Percentiles rank a stretch among this genome's conserved stretches.
phyloP scores from a whole-genome alignment of 1,140 invertebrate species.

The Adoxophyes honmai region DNA sequence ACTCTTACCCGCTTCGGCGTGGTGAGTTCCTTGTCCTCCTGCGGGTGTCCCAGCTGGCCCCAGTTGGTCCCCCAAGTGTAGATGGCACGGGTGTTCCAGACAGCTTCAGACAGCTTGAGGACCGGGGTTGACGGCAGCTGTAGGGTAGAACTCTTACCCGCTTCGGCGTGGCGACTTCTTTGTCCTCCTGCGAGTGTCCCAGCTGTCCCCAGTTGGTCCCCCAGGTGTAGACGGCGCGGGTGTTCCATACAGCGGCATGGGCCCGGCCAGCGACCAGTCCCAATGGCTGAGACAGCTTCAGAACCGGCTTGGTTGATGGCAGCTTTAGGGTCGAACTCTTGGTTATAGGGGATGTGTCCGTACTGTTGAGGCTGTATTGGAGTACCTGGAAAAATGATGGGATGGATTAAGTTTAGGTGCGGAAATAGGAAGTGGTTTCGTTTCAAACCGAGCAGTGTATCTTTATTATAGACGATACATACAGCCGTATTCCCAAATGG shows the following conservation, averaged over 20 bases:
- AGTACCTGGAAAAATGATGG: constrained; percentile 39
- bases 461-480: too few species aligned
- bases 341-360: constrained; percentile 44
- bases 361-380: constrained; percentile 54
- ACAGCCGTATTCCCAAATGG: too few species aligned
- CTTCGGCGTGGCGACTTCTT: constrained; percentile 60
- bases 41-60: constrained; percentile 83
- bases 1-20: constrained; percentile 66
- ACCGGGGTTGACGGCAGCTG: too few species aligned
- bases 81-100: constrained; percentile 78
- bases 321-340: constrained; percentile 48
- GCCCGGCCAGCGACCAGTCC: constrained; percentile 80
- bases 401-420: too few species aligned
- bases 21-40: constrained; percentile 53
- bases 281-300: constrained; percentile 51
- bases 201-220: constrained; percentile 87
- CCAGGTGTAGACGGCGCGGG: constrained; percentile 78
- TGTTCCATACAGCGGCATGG: constrained; percentile 84
- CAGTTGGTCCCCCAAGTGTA: constrained; percentile 85
- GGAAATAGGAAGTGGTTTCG: too few species aligned
- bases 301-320: constrained; percentile 40
- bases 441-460: too few species aligned
- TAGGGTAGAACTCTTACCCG: constrained; percentile 41
- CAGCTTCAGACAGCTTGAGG: too few species aligned
- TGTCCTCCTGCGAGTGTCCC: constrained; percentile 75